phyloP scores from a whole-genome alignment of 2,797 vertebrate species.

The Scyliorhinus canicula region DNA sequence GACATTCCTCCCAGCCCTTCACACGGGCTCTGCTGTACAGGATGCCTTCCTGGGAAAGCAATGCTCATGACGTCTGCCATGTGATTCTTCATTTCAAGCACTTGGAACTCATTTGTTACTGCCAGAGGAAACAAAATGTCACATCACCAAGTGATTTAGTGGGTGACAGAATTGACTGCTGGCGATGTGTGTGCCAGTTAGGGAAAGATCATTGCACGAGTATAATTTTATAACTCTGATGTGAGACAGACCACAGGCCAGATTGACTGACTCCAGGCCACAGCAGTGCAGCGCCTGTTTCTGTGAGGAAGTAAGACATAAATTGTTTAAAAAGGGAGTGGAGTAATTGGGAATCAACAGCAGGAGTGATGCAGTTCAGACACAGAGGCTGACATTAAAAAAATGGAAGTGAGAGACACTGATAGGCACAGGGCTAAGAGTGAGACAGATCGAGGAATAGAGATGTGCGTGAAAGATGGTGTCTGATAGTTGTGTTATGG shows the following conservation, averaged over 20 bases:
- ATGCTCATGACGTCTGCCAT: not conserved
- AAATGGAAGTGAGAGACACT: no score
- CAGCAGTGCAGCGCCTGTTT: not conserved
- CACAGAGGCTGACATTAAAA: not conserved
- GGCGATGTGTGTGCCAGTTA: not conserved
- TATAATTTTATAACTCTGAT: not conserved
- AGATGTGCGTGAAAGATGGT: not conserved
- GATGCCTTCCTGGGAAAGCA: no score
- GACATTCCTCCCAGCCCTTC: not conserved
- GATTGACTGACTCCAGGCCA: not conserved
- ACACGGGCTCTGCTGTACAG: not conserved
- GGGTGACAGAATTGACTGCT: not conserved
- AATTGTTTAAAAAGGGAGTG: not conserved
- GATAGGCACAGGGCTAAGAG: not conserved
- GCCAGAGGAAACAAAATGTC: not conserved
- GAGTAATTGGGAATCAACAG: not conserved
- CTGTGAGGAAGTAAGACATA: not conserved
- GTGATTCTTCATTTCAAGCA: not conserved
- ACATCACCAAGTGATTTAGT: not conserved
- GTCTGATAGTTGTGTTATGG: no score
- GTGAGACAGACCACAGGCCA: not conserved
- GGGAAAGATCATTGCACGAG: not conserved
- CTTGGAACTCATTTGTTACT: not conserved
- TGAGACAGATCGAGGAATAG: not conserved
- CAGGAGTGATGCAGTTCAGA: not conserved